Conservation (phyloP, 2,797 vertebrate genomes). For the Artibeus jamaicensis region DNA sequence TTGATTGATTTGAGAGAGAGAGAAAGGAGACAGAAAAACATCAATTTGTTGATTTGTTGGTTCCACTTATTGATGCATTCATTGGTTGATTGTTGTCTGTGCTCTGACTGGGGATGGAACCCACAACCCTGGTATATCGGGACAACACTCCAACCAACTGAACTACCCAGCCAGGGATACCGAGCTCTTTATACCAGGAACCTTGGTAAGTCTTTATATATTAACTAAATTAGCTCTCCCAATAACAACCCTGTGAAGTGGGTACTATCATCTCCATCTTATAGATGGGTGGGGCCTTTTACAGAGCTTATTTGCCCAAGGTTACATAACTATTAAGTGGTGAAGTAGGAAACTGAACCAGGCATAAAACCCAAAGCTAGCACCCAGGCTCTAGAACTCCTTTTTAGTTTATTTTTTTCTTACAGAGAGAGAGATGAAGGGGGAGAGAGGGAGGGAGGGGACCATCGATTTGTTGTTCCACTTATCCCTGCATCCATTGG, state of each 20-base stretch:
- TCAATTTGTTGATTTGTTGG: background rate
- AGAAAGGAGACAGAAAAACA: background rate
- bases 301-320: background rate
- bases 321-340: background rate
- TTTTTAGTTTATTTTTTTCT: background rate
- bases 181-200: background rate
- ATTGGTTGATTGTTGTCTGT: background rate
- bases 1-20: background rate
- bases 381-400: background rate
- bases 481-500: background rate
- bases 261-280: background rate
- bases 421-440: background rate
- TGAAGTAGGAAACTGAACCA: background rate
- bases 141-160: background rate
- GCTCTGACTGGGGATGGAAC: background rate
- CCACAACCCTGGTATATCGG: background rate
- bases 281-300: background rate
- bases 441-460: background rate
- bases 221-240: slow-evolving; percentile 25
- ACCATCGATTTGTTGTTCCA: background rate
- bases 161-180: background rate
- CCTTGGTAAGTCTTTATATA: background rate
- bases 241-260: background rate
- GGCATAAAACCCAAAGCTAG: background rate
- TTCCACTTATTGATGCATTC: background rate